Conservation (phyloP, 2,888 invertebrate genomes). For the Spodoptera littoralis region DNA sequence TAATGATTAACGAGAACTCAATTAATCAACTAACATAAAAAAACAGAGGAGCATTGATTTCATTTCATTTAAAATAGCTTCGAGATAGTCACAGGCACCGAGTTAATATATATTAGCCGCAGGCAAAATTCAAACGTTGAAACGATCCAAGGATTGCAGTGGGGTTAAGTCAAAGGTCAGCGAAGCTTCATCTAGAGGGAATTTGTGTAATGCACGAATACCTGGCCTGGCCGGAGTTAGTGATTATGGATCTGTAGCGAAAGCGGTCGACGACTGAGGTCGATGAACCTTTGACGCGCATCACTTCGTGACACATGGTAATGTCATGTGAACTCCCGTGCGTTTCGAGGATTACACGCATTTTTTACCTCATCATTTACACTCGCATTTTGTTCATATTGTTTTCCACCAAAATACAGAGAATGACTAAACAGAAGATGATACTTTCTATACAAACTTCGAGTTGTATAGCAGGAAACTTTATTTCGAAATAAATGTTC, state of each 20-base stretch:
- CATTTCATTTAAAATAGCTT: slow-evolving; percentile 6
- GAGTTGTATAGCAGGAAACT: slow-evolving; percentile 8
- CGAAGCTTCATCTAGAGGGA: slow-evolving; percentile 44
- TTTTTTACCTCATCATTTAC: slow-evolving; percentile 23
- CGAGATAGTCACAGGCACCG: neutral
- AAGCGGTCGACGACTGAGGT: slow-evolving; percentile 73
- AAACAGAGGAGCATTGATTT: neutral
- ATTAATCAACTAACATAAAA: neutral
- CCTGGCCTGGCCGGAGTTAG: slow-evolving; percentile 35
- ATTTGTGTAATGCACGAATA: slow-evolving; percentile 49
- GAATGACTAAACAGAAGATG: neutral
- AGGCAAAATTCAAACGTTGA: slow-evolving; percentile 17
- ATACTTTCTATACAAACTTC: slow-evolving; percentile 3
- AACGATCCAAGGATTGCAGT: slow-evolving; percentile 38
- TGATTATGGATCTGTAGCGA: slow-evolving; percentile 74
- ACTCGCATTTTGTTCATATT: slow-evolving; percentile 16
- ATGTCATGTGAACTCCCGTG: slow-evolving; percentile 65
- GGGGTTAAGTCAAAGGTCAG: slow-evolving; percentile 57
- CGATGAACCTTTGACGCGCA: slow-evolving; percentile 74
- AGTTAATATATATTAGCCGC: slow-evolving; percentile 16
- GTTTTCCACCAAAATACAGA: slow-evolving; percentile 2
- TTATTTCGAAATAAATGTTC: slow-evolving; percentile 28
- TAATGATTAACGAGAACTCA: neutral
- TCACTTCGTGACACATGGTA: slow-evolving; percentile 69
- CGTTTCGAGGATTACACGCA: slow-evolving; percentile 35